Evolutionary conservation across 1,140 invertebrate species (phyloP).

Genomic region (Oreohelix idahoensis): DNA sequence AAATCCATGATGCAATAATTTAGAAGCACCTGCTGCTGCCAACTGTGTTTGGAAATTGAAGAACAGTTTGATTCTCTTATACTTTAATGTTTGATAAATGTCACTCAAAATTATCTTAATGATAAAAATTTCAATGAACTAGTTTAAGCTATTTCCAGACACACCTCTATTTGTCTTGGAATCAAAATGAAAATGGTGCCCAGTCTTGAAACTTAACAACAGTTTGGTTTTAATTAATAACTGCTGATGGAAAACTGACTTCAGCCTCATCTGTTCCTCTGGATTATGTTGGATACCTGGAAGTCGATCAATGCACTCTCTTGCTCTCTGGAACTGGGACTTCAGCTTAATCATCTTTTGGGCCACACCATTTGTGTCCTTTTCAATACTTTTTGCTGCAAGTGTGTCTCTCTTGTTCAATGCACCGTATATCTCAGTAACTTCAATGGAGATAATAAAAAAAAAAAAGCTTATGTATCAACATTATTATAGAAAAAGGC

Average conservation of each 20-base stretch:
- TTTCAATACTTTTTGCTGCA: conserved; percentile 94
- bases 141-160: neutral
- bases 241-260: conserved; percentile 90
- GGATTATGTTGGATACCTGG: conserved; percentile 93
- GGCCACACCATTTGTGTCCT: conserved; percentile 80
- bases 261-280: conserved; percentile 89
- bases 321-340: conserved; percentile 87
- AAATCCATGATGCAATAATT: neutral
- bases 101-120: neutral
- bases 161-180: conserved; percentile 7
- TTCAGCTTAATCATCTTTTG: conserved; percentile 89
- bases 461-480: no score
- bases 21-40: neutral
- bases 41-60: no score
- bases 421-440: no score
- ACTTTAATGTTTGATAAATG: neutral
- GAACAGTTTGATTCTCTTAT: neutral
- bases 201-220: conserved; percentile 90
- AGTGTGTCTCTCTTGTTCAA: no score
- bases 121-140: no score
- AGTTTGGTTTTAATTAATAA: conserved; percentile 90
- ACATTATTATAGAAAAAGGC: no score
- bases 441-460: no score
- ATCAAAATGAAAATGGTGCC: conserved; percentile 78
- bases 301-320: conserved; percentile 87